Percentiles rank a stretch among this genome's conserved stretches.
Evolutionary conservation across 2,888 invertebrate species (phyloP).

Genomic region (Mesorhabditis sp.): DNA sequence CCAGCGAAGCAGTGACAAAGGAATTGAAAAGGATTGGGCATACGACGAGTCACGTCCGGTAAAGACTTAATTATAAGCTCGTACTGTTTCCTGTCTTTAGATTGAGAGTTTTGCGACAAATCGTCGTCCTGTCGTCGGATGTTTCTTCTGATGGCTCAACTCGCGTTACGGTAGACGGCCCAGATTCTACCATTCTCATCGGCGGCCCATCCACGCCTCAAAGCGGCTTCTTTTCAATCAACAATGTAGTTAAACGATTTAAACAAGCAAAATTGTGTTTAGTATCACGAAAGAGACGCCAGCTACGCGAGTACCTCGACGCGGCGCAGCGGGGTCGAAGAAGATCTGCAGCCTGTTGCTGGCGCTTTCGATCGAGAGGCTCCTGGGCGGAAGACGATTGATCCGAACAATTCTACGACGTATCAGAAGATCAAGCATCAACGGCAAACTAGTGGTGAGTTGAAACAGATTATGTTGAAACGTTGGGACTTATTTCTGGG

Average conservation of each 20-base stretch:
- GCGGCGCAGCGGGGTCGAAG: slow-evolving; percentile 13
- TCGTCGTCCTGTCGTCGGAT: not conserved
- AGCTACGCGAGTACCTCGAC: not conserved
- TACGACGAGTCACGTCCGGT: slow-evolving; percentile 17
- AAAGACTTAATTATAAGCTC: not conserved
- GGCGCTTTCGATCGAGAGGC: slow-evolving; percentile 77
- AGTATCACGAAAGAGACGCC: not conserved
- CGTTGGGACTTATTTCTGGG: no score
- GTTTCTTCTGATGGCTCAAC: not conserved
- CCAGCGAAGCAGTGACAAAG: slow-evolving; percentile 44
- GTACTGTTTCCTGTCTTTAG: not conserved
- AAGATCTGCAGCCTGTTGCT: slow-evolving; percentile 14
- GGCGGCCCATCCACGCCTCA: not conserved
- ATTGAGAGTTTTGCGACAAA: not conserved
- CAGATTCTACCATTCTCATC: not conserved
- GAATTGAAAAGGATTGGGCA: slow-evolving; percentile 32
- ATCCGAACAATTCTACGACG: slow-evolving; percentile 88
- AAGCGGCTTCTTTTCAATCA: no score
- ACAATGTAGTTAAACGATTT: no score
- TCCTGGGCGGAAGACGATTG: slow-evolving; percentile 76
- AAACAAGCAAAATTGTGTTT: no score
- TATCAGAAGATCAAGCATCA: slow-evolving; percentile 80
- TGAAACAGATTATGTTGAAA: no score
- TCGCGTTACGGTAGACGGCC: slow-evolving; percentile 3
- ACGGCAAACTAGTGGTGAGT: slow-evolving; percentile 62